phyloP scores from a whole-genome alignment of 2,888 invertebrate genomes.

The Stomorhina lunata region DNA sequence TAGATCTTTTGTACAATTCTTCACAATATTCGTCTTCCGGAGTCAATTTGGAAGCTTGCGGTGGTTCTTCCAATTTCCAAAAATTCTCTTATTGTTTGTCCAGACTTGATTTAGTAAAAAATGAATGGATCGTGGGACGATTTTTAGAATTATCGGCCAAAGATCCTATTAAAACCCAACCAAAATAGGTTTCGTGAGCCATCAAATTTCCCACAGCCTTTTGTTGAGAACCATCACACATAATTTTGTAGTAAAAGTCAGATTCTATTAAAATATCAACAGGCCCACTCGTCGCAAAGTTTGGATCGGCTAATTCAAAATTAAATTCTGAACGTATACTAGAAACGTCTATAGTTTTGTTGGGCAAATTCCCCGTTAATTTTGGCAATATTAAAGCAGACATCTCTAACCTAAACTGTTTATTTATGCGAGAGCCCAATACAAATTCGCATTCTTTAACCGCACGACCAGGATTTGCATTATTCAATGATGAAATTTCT shows the following conservation, averaged over 20 bases:
- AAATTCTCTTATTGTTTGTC: slow-evolving; percentile 1
- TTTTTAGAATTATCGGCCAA: background rate
- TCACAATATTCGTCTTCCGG: slow-evolving; percentile 12
- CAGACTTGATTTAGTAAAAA: background rate
- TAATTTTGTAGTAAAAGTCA: background rate
- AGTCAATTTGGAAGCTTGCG: background rate
- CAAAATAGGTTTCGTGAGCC: background rate
- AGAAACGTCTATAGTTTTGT: background rate
- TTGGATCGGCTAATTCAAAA: slow-evolving; percentile 4
- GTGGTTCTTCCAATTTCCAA: background rate
- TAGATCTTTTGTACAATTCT: background rate
- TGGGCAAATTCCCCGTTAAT: background rate
- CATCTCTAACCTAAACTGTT: background rate
- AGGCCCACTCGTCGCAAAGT: background rate
- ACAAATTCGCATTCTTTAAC: background rate
- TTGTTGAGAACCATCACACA: background rate
- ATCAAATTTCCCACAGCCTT: background rate
- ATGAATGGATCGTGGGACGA: background rate
- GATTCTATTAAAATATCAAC: background rate
- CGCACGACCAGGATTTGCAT: background rate
- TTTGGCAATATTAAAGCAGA: background rate
- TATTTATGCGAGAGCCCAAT: background rate
- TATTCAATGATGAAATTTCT: background rate
- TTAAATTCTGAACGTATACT: background rate
- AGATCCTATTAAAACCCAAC: slow-evolving; percentile 1